Conservation (phyloP, 2,797 vertebrate genomes). For the Enteromius mattozi region DNA sequence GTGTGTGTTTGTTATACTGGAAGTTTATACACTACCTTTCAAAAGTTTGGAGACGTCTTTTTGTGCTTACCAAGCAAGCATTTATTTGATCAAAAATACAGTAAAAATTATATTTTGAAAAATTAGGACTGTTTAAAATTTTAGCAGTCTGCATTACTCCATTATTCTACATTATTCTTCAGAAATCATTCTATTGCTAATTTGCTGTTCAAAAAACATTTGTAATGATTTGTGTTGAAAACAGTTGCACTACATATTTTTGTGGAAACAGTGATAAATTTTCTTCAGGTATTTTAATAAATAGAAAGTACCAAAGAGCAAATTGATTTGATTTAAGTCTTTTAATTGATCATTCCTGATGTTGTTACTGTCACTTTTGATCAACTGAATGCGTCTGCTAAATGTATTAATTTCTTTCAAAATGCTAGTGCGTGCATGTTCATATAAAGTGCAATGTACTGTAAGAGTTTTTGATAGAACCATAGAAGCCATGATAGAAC, state of each 20-base stretch:
- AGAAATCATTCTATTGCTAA: not conserved
- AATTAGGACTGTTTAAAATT: not conserved
- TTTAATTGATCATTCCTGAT: not conserved
- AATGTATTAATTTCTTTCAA: not conserved
- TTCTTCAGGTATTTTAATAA: not conserved
- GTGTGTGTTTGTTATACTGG: not conserved
- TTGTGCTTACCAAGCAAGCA: not conserved
- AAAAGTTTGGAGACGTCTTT: not conserved
- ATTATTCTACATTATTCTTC: not conserved
- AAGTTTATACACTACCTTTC: not conserved
- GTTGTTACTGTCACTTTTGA: not conserved
- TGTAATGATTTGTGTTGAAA: not conserved
- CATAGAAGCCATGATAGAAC: not conserved
- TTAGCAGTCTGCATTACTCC: not conserved
- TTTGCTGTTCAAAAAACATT: not conserved
- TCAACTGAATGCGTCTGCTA: not conserved
- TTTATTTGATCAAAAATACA: not conserved
- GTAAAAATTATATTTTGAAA: not conserved
- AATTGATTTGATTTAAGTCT: not conserved
- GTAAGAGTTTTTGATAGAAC: not conserved
- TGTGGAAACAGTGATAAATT: not conserved
- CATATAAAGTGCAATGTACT: not conserved
- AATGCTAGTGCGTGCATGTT: not conserved
- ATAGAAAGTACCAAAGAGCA: not conserved
- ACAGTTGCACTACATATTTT: not conserved